A percentile compares a stretch with the other conserved stretches of the same genome.
Conservation (phyloP, 2,113 vertebrate genomes). For the Atrichornis clamosus region DNA sequence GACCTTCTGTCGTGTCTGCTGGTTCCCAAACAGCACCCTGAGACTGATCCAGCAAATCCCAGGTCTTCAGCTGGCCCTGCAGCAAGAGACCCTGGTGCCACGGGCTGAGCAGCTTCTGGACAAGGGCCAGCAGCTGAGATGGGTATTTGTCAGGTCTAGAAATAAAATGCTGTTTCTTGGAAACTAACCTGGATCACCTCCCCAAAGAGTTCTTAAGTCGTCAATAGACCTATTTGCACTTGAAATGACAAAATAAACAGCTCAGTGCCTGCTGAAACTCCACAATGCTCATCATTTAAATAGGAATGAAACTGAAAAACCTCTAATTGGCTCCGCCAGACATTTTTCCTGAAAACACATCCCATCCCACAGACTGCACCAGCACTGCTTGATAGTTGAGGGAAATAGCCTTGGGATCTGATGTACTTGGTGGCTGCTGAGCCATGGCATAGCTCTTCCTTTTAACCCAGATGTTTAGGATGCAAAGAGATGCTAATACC, state of each 20-base stretch:
- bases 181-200: not conserved
- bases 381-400: not conserved
- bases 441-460: not conserved
- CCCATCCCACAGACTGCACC: fast-evolving
- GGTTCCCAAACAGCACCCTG: not conserved
- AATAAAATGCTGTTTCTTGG: not conserved
- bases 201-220: not conserved
- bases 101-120: not conserved
- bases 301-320: not conserved
- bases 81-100: not conserved
- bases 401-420: not conserved
- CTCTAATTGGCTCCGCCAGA: not conserved
- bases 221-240: not conserved
- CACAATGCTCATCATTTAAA: not conserved
- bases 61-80: fast-evolving
- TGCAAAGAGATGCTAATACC: not conserved
- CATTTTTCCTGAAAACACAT: not conserved
- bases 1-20: not conserved
- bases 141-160: not conserved
- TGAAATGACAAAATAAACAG: not conserved
- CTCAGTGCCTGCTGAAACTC: not conserved
- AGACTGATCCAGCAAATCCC: not conserved
- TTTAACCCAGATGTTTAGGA: not conserved
- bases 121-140: not conserved
- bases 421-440: not conserved